These are phyloP conservation scores for Chymomyza procnemis DNA, from an alignment of 2,888 invertebrate species.

Conservation along the genomic window DNA sequence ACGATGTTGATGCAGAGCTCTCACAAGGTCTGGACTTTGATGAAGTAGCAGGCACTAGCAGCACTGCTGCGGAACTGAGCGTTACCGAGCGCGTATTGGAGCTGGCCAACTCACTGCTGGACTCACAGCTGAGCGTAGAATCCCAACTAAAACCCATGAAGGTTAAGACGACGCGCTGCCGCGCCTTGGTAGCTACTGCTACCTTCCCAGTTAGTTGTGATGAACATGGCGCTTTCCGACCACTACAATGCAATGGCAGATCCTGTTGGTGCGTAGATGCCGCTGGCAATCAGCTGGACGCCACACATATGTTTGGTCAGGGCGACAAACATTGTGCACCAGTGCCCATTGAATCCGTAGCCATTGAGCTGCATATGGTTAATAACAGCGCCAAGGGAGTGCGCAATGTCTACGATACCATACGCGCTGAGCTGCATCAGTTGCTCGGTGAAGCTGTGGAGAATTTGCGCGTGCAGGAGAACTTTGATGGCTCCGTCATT, in stretches of 20 bases:
- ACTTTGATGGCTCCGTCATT: constrained; percentile 79
- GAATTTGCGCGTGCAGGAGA: constrained; percentile 80
- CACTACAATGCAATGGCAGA: constrained; percentile 85
- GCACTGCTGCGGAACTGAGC: constrained; percentile 43
- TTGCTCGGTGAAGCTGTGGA: constrained; percentile 79
- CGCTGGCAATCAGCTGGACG: constrained; percentile 85
- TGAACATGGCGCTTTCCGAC: constrained; percentile 84
- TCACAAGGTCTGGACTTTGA: constrained; percentile 49
- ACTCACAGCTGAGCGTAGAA: constrained; percentile 76
- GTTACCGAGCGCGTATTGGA: constrained; percentile 71
- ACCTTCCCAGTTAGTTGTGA: constrained; percentile 82
- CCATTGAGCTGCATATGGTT: constrained; percentile 86
- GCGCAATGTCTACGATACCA: constrained; percentile 79
- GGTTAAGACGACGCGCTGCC: constrained; percentile 78
- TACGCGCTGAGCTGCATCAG: constrained; percentile 77
- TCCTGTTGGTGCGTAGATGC: constrained; percentile 93
- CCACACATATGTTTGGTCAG: constrained; percentile 81
- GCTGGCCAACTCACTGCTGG: constrained; percentile 71
- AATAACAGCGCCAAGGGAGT: constrained; percentile 80
- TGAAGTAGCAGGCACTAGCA: constrained; percentile 40
- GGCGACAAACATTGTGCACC: constrained; percentile 82
- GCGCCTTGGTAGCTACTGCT: constrained; percentile 77
- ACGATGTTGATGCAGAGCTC: constrained; percentile 76
- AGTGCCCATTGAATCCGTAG: constrained; percentile 87
- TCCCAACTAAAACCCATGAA: constrained; percentile 64